phyloP scores from a whole-genome alignment of 2,113 vertebrate species.

The Phalacrocorax pelagicus region DNA sequence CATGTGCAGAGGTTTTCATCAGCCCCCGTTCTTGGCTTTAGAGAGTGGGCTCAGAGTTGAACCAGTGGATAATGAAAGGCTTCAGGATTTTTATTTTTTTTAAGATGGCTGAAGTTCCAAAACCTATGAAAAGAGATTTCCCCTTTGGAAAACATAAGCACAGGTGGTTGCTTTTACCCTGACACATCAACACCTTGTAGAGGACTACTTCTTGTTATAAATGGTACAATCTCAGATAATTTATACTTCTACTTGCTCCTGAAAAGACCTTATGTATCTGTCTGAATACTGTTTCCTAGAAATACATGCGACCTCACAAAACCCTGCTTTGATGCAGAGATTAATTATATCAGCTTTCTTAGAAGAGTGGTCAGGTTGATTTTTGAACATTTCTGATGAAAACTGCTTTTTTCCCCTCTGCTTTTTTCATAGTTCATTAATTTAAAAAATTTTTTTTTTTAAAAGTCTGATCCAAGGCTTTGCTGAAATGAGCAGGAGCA shows the following conservation, averaged over 20 bases:
- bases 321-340: background rate
- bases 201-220: background rate
- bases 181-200: background rate
- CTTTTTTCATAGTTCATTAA: background rate
- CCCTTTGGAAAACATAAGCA: background rate
- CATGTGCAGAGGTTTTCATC: background rate
- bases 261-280: background rate
- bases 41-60: background rate
- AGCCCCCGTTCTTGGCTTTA: background rate
- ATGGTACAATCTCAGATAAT: background rate
- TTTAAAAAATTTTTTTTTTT: background rate
- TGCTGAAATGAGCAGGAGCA: background rate
- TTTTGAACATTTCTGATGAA: background rate
- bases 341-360: background rate
- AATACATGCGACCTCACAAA: background rate
- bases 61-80: background rate
- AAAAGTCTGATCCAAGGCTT: background rate
- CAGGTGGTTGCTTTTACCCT: background rate
- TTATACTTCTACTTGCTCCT: background rate
- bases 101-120: background rate
- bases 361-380: background rate
- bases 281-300: background rate
- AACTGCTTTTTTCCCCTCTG: background rate
- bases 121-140: background rate
- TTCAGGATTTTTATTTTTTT: background rate